Conservation (phyloP, 2,113 vertebrate species). For the Falco punctatus region DNA sequence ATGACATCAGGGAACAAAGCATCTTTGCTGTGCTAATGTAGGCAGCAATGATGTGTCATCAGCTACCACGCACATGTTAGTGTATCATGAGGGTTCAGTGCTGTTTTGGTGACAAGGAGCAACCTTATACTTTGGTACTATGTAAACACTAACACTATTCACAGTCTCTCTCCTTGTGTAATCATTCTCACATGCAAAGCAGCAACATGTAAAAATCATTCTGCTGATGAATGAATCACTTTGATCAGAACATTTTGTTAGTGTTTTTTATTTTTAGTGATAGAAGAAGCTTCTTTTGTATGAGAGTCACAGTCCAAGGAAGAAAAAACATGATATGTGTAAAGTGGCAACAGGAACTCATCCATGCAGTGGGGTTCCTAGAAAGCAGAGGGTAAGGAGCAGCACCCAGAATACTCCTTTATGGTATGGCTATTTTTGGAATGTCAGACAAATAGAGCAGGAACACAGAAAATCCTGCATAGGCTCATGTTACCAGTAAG, state of each 20-base stretch:
- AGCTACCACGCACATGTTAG: conserved; percentile 13
- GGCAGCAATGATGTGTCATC: conserved; percentile 61
- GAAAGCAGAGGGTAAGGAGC: not conserved
- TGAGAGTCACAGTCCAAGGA: not conserved
- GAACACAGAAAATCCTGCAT: not conserved
- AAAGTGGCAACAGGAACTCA: not conserved
- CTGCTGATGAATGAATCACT: conserved; percentile 54
- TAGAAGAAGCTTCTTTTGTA: conserved; percentile 1
- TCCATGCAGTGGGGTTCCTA: not conserved
- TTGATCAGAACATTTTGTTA: conserved; percentile 43
- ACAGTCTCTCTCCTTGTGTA: conserved; percentile 47
- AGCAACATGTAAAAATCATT: conserved; percentile 66
- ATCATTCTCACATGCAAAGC: conserved; percentile 67
- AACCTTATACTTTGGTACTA: conserved; percentile 75
- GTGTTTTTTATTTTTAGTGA: conserved; percentile 31
- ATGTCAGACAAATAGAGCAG: not conserved
- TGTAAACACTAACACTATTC: conserved; percentile 76
- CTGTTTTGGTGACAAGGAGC: conserved; percentile 72
- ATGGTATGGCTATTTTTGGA: not conserved
- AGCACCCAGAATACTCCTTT: not conserved
- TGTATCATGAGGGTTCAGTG: conserved; percentile 50
- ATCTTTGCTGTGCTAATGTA: conserved; percentile 57
- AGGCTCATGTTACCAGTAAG: not conserved
- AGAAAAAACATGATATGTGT: not conserved
- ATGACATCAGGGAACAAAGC: conserved; percentile 73